These are phyloP conservation scores for Tinamus major DNA, from an alignment of 2,797 vertebrate species.

Conservation along the genomic window DNA sequence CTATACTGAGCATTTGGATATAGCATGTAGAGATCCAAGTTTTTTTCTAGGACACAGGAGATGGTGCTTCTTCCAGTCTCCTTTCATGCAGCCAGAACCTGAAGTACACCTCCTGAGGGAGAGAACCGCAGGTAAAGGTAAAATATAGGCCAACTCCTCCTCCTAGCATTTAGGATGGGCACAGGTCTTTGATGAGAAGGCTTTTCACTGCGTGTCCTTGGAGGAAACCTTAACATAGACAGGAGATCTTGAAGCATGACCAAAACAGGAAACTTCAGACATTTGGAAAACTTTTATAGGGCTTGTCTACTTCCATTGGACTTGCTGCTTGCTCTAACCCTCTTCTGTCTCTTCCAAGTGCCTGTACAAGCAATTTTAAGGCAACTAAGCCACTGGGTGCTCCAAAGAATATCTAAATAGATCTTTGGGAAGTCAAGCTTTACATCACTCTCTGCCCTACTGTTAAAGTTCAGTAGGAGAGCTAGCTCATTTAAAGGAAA, in stretches of 20 bases:
- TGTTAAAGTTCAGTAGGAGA: neutral
- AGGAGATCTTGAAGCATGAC: neutral
- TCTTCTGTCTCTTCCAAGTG: neutral
- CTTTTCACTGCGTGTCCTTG: neutral
- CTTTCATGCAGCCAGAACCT: neutral
- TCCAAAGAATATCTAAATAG: neutral
- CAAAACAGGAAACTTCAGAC: neutral
- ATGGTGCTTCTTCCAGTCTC: accelerated
- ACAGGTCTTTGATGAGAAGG: neutral
- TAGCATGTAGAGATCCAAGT: neutral
- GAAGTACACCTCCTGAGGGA: neutral
- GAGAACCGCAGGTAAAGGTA: neutral
- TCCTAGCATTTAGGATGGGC: neutral
- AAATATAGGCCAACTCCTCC: neutral
- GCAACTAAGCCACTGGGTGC: neutral
- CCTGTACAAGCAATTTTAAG: neutral
- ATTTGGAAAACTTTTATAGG: neutral
- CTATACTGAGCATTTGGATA: neutral
- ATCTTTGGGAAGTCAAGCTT: neutral
- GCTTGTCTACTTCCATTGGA: neutral
- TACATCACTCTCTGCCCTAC: neutral
- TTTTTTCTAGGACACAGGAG: neutral
- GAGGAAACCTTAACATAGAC: neutral
- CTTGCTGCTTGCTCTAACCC: neutral
- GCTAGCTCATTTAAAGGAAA: neutral